Conservation (phyloP, 2,888 invertebrate genomes). For the Eremobia ochroleuca region DNA sequence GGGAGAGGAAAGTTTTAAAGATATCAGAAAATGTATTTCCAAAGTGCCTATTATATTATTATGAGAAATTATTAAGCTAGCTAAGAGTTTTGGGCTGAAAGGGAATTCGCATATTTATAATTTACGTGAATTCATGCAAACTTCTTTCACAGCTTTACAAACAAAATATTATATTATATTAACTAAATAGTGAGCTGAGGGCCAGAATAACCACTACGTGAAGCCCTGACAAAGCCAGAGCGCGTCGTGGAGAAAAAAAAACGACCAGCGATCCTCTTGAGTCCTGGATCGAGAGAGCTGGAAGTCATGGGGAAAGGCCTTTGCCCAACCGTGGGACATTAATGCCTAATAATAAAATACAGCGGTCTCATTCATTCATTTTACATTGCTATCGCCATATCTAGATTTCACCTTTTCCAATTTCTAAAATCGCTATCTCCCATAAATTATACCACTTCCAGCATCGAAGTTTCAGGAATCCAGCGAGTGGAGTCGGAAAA, state of each 20-base stretch:
- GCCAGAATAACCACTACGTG: too few relatives aligned
- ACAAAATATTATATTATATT: background rate
- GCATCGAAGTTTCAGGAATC: slow-evolving; percentile 63
- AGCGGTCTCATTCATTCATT: too few relatives aligned
- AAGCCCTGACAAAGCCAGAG: too few relatives aligned
- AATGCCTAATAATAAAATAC: background rate
- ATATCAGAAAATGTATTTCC: background rate
- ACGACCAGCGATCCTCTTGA: too few relatives aligned
- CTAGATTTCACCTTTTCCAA: too few relatives aligned
- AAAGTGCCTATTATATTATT: background rate
- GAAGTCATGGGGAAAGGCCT: too few relatives aligned
- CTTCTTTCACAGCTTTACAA: background rate
- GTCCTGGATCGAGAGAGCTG: too few relatives aligned
- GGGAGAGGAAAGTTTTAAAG: slow-evolving; percentile 33
- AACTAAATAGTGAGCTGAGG: too few relatives aligned
- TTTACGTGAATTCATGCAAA: background rate
- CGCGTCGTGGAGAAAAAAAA: too few relatives aligned
- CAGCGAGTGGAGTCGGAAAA: slow-evolving; percentile 71
- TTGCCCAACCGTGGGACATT: too few relatives aligned
- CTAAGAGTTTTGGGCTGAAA: slow-evolving; percentile 21
- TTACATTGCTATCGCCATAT: background rate
- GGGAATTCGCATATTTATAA: background rate
- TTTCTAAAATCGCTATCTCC: slow-evolving; percentile 23
- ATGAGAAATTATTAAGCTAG: background rate
- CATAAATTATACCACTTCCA: slow-evolving; percentile 30